Conservation (phyloP, 2,888 invertebrate species). For the Cybosia mesomella region DNA sequence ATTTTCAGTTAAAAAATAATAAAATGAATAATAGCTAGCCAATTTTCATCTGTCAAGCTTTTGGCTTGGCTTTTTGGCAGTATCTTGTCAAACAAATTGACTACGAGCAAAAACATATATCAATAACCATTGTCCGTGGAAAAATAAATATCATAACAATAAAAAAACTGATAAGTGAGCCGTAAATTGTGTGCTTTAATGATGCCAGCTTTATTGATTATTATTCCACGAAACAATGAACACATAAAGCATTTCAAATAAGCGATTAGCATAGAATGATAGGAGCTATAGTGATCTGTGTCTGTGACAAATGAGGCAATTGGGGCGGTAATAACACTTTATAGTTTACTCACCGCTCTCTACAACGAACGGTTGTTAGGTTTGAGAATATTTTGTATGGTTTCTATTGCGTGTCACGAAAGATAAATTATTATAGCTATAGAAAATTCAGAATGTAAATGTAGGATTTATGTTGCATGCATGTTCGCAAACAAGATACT, state of each 20-base stretch:
- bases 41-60: too few relatives aligned
- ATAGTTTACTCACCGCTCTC: not conserved
- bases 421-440: conserved; percentile 4
- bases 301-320: conserved; percentile 59
- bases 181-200: conserved; percentile 49
- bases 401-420: not conserved
- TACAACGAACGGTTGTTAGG: conserved; percentile 6
- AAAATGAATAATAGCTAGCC: too few relatives aligned
- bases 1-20: too few relatives aligned
- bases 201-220: conserved; percentile 66
- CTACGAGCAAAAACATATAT: conserved; percentile 29
- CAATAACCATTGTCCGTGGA: conserved; percentile 49
- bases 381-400: conserved; percentile 2
- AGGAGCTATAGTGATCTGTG: conserved; percentile 56
- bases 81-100: conserved; percentile 39
- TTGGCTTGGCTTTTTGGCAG: too few relatives aligned
- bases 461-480: conserved; percentile 7
- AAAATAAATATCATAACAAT: conserved; percentile 52
- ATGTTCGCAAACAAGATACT: not conserved
- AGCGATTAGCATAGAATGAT: conserved; percentile 77
- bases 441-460: not conserved
- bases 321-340: conserved; percentile 26
- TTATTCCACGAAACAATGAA: conserved; percentile 79
- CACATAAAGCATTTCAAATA: conserved; percentile 81
- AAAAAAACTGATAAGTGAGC: conserved; percentile 48